phyloP scores from a whole-genome alignment of 2,888 invertebrate species.

The Ischnus inquisitorius region DNA sequence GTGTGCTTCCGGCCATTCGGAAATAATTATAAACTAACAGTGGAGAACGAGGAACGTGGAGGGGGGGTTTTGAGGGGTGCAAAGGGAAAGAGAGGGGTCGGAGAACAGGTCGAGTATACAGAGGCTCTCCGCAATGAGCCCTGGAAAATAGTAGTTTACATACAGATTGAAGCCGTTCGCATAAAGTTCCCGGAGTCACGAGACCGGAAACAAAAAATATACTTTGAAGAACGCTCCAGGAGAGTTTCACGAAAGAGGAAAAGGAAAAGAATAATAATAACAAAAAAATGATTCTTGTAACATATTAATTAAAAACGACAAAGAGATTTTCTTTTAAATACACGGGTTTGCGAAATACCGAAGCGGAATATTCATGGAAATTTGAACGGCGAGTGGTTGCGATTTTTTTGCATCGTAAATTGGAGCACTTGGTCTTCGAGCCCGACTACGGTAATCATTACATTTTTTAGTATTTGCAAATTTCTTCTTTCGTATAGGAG shows the following conservation, averaged over 20 bases:
- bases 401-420: no score
- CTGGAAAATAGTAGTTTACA: not conserved
- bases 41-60: constrained; percentile 33
- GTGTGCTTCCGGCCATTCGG: constrained; percentile 58
- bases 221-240: constrained; percentile 38
- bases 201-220: constrained; percentile 45
- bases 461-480: no score
- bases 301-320: constrained; percentile 9
- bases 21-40: constrained; percentile 66
- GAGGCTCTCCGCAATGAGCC: not conserved
- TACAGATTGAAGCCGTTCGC: not conserved
- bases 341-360: not conserved
- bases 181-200: constrained; percentile 41
- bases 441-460: no score
- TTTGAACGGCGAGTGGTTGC: constrained; percentile 21
- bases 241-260: constrained; percentile 6
- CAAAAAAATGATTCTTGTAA: constrained; percentile 14
- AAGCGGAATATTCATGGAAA: constrained; percentile 20
- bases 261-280: constrained; percentile 30
- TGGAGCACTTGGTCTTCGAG: no score
- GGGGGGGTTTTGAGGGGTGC: constrained; percentile 35
- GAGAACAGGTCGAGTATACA: constrained; percentile 55
- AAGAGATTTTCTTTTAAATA: not conserved
- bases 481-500: no score
- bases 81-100: constrained; percentile 37